Evolutionary conservation across 2,888 invertebrate species (phyloP).

Genomic region (Zonitis immaculata): DNA sequence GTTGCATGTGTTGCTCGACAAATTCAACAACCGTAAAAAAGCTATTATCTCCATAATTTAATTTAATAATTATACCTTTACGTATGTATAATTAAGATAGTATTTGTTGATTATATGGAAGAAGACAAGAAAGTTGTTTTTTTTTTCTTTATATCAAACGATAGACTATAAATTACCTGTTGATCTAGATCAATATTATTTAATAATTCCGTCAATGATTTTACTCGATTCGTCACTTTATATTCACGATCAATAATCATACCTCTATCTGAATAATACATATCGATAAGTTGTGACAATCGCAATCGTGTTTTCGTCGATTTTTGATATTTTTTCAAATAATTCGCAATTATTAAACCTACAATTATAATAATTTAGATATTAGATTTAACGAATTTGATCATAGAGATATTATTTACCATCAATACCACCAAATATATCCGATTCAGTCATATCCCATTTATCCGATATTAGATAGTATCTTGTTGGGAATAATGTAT

Average conservation of each 20-base stretch:
- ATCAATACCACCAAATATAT: slow-evolving; percentile 65
- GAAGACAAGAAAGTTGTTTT: no score
- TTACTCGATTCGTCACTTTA: slow-evolving; percentile 56
- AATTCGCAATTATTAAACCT: slow-evolving; percentile 30
- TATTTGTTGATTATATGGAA: no score
- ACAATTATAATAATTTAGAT: slow-evolving; percentile 5
- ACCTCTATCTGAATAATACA: slow-evolving; percentile 64
- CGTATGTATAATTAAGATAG: no score
- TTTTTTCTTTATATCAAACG: no score
- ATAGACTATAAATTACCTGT: slow-evolving; percentile 37
- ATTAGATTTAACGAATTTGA: not conserved
- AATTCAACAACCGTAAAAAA: not conserved
- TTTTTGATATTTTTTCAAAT: slow-evolving; percentile 23
- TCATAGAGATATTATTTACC: no score
- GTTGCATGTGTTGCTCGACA: not conserved
- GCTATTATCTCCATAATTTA: not conserved
- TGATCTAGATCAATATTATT: slow-evolving; percentile 45
- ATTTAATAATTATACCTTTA: not conserved
- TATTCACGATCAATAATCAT: slow-evolving; percentile 54
- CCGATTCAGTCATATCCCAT: slow-evolving; percentile 65
- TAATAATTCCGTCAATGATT: slow-evolving; percentile 49
- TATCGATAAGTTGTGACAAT: slow-evolving; percentile 60
- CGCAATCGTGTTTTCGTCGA: slow-evolving; percentile 45
- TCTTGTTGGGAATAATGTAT: slow-evolving; percentile 55
- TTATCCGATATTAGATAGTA: slow-evolving; percentile 54